phyloP scores from a whole-genome alignment of 2,113 vertebrate species.

The Pelecanus crispus region DNA sequence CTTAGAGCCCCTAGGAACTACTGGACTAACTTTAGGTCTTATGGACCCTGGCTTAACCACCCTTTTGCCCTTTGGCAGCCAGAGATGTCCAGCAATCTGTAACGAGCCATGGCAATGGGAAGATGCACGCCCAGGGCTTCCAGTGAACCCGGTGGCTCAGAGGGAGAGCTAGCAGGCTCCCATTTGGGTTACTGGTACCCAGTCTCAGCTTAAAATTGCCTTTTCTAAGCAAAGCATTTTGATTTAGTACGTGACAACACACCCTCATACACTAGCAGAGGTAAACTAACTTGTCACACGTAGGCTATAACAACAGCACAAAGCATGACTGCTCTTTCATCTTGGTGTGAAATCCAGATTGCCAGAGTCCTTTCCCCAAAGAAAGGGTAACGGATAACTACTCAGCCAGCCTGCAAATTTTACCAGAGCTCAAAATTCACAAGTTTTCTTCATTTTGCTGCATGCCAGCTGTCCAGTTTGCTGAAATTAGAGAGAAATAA shows the following conservation, averaged over 20 bases:
- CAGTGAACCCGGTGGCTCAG: neutral
- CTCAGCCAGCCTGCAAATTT: neutral
- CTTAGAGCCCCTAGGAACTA: neutral
- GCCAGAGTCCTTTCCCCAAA: neutral
- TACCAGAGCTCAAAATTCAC: neutral
- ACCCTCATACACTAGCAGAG: neutral
- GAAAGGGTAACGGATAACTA: neutral
- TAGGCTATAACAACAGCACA: neutral
- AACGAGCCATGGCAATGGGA: neutral
- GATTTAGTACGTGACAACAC: neutral
- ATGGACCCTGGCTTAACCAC: neutral
- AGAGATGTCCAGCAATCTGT: neutral
- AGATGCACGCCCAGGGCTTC: neutral
- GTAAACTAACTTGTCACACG: neutral
- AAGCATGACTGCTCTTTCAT: neutral
- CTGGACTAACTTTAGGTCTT: neutral
- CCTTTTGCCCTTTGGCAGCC: neutral
- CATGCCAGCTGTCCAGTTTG: neutral
- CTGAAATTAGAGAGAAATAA: neutral
- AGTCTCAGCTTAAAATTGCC: neutral
- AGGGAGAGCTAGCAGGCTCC: neutral
- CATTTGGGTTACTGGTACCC: neutral
- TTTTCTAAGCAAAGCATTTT: neutral
- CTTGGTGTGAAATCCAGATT: neutral
- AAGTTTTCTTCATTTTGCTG: neutral